phyloP scores from a whole-genome alignment of 1,140 invertebrate genomes.

The Polypedilum vanderplanki region DNA sequence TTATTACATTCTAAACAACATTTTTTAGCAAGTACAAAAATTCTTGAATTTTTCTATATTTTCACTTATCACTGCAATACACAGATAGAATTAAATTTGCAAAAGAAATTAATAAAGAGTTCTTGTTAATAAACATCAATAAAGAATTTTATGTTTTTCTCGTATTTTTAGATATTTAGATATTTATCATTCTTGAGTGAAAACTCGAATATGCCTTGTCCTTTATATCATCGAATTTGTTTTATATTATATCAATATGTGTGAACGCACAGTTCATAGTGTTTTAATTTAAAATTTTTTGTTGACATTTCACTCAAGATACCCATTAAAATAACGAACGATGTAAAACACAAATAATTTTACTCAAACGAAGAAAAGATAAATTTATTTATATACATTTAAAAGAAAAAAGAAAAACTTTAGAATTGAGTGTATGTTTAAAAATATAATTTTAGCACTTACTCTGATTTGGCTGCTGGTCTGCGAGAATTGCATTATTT shows the following conservation, averaged over 20 bases:
- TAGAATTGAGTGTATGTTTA: background rate
- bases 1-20: too few relatives aligned
- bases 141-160: background rate
- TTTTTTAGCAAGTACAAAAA: too few relatives aligned
- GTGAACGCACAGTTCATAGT: background rate
- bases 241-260: background rate
- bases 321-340: background rate
- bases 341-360: background rate
- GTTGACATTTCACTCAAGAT: slow-evolving; percentile 2
- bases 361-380: slow-evolving; percentile 11
- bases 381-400: slow-evolving; percentile 23
- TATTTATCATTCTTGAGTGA: background rate
- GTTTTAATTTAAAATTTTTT: background rate
- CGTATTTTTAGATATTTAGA: background rate
- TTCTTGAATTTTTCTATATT: too few relatives aligned
- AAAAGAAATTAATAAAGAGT: background rate
- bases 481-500: background rate
- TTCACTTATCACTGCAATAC: too few relatives aligned
- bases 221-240: background rate
- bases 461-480: slow-evolving; percentile 17
- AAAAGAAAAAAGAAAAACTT: slow-evolving; percentile 9
- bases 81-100: too few relatives aligned
- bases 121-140: background rate
- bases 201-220: background rate
- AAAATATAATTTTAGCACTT: background rate